Evolutionary conservation across 2,797 vertebrate genomes (phyloP).

Genomic region (Phrynocephalus guinanensis): DNA sequence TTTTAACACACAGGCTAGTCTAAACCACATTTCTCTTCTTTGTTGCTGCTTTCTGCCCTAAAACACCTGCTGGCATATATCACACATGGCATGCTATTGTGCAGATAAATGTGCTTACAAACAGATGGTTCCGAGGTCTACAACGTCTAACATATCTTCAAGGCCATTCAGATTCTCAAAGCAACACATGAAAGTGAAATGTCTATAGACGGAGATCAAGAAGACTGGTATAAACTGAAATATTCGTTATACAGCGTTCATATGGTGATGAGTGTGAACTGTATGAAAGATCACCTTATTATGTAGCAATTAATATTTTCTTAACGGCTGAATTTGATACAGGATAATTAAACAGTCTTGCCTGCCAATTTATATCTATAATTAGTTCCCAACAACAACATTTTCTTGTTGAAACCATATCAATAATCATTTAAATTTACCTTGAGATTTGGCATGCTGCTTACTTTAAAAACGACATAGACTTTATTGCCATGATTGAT

Average conservation of each 20-base stretch:
- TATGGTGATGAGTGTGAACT: too few species aligned
- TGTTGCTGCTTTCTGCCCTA: background rate
- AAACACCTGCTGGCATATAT: background rate
- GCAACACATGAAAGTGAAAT: background rate
- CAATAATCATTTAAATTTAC: constrained; percentile 75
- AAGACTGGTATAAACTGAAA: background rate
- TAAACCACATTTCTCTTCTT: background rate
- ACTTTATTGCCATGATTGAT: constrained; percentile 65
- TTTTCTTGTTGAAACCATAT: constrained; percentile 67
- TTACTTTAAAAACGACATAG: constrained; percentile 70
- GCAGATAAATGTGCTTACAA: background rate
- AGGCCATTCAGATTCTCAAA: too few species aligned
- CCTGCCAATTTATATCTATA: background rate
- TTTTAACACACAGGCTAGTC: background rate
- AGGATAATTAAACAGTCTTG: background rate
- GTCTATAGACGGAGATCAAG: background rate
- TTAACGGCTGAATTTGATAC: background rate
- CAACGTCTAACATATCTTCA: background rate
- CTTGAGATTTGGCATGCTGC: constrained; percentile 72
- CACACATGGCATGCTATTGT: background rate
- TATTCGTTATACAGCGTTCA: background rate
- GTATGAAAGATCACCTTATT: background rate
- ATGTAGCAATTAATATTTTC: too few species aligned
- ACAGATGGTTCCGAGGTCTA: background rate
- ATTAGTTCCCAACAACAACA: constrained; percentile 73